Percentiles rank a stretch among this genome's conserved stretches.
phyloP scores from a whole-genome alignment of 2,888 invertebrate genomes.

The Drosophila setosimentum region DNA sequence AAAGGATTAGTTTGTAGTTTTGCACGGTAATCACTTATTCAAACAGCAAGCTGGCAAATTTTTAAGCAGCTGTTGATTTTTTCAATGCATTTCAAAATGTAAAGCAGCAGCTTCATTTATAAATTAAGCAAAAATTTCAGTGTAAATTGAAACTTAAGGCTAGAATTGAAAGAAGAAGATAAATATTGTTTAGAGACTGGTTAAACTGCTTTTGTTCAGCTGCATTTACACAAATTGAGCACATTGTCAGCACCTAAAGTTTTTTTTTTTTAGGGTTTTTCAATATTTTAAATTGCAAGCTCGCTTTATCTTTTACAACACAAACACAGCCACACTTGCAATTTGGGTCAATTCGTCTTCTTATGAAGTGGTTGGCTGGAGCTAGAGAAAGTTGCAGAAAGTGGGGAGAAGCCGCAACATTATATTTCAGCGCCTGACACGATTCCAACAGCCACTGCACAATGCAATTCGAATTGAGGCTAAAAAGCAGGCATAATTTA shows the following conservation, averaged over 20 bases:
- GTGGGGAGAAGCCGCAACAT: slow-evolving; percentile 11
- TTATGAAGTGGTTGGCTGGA: slow-evolving; percentile 27
- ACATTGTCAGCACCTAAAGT: slow-evolving; percentile 17
- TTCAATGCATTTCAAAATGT: not conserved
- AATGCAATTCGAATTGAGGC: slow-evolving; percentile 71
- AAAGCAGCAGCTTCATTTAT: not conserved
- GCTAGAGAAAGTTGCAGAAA: not conserved
- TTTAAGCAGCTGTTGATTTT: slow-evolving; percentile 2
- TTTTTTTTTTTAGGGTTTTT: too few species aligned
- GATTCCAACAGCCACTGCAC: slow-evolving; percentile 54
- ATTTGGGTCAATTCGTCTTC: slow-evolving; percentile 67
- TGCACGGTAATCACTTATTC: slow-evolving; percentile 29
- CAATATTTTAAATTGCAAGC: slow-evolving; percentile 15
- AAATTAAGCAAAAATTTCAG: too few species aligned
- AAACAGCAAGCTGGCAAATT: slow-evolving; percentile 10
- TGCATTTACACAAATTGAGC: slow-evolving; percentile 9
- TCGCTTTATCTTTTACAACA: slow-evolving; percentile 14
- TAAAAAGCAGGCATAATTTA: slow-evolving; percentile 78
- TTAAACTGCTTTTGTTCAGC: not conserved
- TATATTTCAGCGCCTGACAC: slow-evolving; percentile 55
- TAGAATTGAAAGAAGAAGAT: not conserved
- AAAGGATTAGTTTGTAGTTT: slow-evolving; percentile 41
- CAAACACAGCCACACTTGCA: slow-evolving; percentile 11
- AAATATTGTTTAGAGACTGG: not conserved
- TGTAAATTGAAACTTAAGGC: too few species aligned